A percentile compares a stretch with the other conserved stretches of the same genome.
Conservation (phyloP, 2,113 vertebrate species). For the Parus major region DNA sequence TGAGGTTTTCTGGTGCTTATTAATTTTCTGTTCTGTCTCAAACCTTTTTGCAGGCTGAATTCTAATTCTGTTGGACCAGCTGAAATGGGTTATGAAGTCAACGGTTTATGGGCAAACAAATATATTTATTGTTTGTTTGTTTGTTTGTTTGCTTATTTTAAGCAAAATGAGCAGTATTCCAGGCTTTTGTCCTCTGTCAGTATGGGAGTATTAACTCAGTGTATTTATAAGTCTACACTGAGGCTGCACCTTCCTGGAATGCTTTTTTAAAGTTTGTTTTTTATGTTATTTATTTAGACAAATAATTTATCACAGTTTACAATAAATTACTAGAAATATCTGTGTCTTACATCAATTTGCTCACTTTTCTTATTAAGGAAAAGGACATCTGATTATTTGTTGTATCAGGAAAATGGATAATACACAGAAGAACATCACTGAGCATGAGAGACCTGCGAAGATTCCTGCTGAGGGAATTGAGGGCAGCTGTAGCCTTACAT, state of each 20-base stretch:
- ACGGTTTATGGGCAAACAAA: not conserved
- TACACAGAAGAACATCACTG: not conserved
- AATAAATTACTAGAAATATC: not conserved
- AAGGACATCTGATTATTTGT: conserved; percentile 6
- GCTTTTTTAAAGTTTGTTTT: not conserved
- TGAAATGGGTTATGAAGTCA: not conserved
- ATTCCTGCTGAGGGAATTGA: not conserved
- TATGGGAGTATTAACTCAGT: not conserved
- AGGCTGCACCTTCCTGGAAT: not conserved
- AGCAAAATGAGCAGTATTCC: not conserved
- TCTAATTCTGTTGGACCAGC: not conserved
- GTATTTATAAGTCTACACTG: not conserved
- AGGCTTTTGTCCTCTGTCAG: not conserved
- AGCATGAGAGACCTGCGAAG: not conserved
- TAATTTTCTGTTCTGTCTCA: not conserved
- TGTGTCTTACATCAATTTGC: not conserved
- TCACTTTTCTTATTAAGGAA: not conserved
- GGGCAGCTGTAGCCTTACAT: not conserved
- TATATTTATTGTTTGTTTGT: not conserved
- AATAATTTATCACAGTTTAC: not conserved
- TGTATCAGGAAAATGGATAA: conserved; percentile 13
- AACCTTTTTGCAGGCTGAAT: not conserved
- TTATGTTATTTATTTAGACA: not conserved
- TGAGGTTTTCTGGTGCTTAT: not conserved
- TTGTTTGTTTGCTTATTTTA: not conserved